phyloP scores from a whole-genome alignment of 2,113 vertebrate species.

The Meleagris gallopavo region DNA sequence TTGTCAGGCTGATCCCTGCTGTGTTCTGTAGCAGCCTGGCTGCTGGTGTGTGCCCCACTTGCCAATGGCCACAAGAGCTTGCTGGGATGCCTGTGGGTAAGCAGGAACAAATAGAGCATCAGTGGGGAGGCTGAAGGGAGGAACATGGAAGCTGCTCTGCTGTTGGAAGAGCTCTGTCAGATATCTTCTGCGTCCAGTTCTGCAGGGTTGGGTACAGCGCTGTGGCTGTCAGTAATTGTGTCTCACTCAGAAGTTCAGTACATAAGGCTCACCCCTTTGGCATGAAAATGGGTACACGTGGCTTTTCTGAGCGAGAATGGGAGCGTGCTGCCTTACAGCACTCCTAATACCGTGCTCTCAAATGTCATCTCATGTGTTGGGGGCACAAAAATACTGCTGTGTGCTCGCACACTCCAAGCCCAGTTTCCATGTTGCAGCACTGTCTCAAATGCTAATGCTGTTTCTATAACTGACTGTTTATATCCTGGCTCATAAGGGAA shows the following conservation, averaged over 20 bases:
- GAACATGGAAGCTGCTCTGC: background rate
- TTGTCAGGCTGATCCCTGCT: background rate
- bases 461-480: background rate
- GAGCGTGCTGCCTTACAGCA: background rate
- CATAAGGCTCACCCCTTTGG: background rate
- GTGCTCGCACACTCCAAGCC: fast-evolving
- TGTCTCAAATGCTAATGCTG: background rate
- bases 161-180: slow-evolving; percentile 32
- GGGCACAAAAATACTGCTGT: background rate
- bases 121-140: slow-evolving; percentile 15
- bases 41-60: background rate
- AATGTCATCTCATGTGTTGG: background rate
- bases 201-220: background rate
- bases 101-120: slow-evolving; percentile 40
- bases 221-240: background rate
- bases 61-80: slow-evolving; percentile 7
- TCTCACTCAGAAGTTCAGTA: background rate
- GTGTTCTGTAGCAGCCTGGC: slow-evolving; percentile 38
- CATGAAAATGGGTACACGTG: background rate
- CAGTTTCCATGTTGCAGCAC: background rate
- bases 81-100: slow-evolving; percentile 58
- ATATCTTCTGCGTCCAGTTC: background rate
- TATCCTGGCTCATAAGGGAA: background rate
- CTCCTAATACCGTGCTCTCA: background rate
- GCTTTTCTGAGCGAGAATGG: background rate